Evolutionary conservation across 2,113 vertebrate species (phyloP), one percentile per base, ranked within the genome.

Genomic region (Halichoeres trimaculatus): DNA sequence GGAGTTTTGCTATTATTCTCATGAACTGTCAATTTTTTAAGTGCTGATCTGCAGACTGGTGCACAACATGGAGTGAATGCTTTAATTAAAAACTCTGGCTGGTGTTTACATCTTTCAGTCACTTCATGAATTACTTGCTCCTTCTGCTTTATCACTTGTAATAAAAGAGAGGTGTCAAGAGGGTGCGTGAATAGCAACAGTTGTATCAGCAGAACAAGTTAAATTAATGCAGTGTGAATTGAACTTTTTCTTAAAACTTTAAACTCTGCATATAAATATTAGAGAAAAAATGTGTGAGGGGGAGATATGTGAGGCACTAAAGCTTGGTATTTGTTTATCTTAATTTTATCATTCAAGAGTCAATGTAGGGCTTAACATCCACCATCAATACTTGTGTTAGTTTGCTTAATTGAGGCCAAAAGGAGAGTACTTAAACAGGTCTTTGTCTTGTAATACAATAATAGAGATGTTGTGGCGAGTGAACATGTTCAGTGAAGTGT

Each of bases 391-490:
- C 24, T 20, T 56, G 12, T 14, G 41, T 23, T 7, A 17, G 3
- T 35, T 63, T 38, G 30, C 22, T 51, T 70, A 36, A 58, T 0
- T 43, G 20, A 59, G 38, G 30, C 61, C 12, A 48, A 1, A 14
- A 45, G 16, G 16, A 23, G 50, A 52, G 1, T 36, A 12, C 53
- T 41, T 14, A 26, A 66, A 51, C 22, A 34, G 73, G 59, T 55
- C n/a, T 17, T 45, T 57, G 14, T 50, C 56, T 69, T 20, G 68
- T 47, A 56, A 80, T 69, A 47, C 51, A 16, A 81, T 56, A 82
- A 84, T 14, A 75, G 58, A 83, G 47, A 80, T 66, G 66, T 57
- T 70, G 64, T 54, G 19, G 38, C 50, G 23, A 77, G 36, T 10
- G 61, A 52, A 83, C 66, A 51, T 51, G 45, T 69, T 50, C 70